phyloP scores from a whole-genome alignment of 2,113 vertebrate genomes.

The Burhinus oedicnemus region DNA sequence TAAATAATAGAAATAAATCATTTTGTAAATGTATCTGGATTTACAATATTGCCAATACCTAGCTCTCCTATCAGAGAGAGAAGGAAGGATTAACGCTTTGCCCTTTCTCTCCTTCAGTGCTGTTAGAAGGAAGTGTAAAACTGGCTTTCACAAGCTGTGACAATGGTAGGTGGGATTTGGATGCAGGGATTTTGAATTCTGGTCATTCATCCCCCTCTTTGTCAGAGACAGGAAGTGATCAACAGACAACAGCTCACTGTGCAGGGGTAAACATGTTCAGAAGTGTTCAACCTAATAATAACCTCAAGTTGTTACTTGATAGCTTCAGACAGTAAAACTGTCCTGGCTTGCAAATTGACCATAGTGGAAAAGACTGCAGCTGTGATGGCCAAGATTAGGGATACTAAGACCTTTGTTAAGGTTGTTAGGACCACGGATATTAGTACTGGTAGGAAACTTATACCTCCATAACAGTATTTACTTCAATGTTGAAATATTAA shows the following conservation, averaged over 20 bases:
- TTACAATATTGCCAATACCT: neutral
- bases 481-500: neutral
- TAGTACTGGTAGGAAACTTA: neutral
- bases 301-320: neutral
- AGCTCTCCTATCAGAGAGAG: neutral
- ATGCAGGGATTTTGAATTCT: neutral
- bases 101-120: neutral
- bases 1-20: slow-evolving; percentile 65
- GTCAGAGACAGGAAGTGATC: neutral
- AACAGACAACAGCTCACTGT: neutral
- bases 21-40: slow-evolving; percentile 29
- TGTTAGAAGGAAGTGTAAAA: neutral
- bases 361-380: neutral
- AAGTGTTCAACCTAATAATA: neutral
- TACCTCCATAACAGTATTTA: neutral
- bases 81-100: neutral
- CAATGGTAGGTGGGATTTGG: neutral
- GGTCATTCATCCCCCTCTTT: neutral
- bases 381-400: neutral
- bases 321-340: neutral
- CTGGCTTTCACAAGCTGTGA: neutral
- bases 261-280: neutral
- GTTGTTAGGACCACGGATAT: neutral
- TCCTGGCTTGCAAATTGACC: neutral
- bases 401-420: neutral